Percentiles rank a stretch among this genome's conserved stretches.
phyloP scores from a whole-genome alignment of 30 jellyfish, hydroid and myxozoan genomes.

The Calvadosia cruxmelitensis region DNA sequence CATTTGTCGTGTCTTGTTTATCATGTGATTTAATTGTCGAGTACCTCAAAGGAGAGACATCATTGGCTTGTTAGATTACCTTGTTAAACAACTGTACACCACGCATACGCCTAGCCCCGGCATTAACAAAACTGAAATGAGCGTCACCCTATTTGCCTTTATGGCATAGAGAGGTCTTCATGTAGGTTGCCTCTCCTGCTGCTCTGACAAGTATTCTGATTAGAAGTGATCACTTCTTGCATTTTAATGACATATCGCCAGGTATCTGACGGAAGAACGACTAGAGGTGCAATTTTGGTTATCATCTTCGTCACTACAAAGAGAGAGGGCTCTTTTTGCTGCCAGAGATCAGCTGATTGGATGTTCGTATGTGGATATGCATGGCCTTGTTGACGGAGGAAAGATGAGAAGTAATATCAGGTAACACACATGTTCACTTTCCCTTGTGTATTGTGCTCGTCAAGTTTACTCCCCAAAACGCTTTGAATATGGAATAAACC shows the following conservation, averaged over 20 bases:
- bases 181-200: constrained; percentile 1
- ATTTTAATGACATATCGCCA: neutral
- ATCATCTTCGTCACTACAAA: neutral
- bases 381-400: constrained; percentile 16
- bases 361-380: constrained; percentile 30
- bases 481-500: too few species aligned
- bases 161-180: too few species aligned
- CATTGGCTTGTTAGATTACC: too few species aligned
- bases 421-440: constrained; percentile 19
- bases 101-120: too few species aligned
- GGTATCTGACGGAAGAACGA: constrained; percentile 85
- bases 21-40: too few species aligned
- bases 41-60: too few species aligned
- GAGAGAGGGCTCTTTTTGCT: constrained; percentile 1
- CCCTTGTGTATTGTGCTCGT: too few species aligned
- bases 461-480: too few species aligned
- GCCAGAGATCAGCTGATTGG: constrained; percentile 61
- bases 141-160: too few species aligned
- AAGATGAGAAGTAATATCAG: constrained; percentile 30
- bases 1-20: too few species aligned
- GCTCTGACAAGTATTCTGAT: constrained; percentile 35
- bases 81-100: too few species aligned
- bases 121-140: too few species aligned
- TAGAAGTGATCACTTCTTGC: neutral
- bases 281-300: constrained; percentile 85